Conservation (phyloP, 2,113 vertebrate species). For the Salminus brasiliensis region DNA sequence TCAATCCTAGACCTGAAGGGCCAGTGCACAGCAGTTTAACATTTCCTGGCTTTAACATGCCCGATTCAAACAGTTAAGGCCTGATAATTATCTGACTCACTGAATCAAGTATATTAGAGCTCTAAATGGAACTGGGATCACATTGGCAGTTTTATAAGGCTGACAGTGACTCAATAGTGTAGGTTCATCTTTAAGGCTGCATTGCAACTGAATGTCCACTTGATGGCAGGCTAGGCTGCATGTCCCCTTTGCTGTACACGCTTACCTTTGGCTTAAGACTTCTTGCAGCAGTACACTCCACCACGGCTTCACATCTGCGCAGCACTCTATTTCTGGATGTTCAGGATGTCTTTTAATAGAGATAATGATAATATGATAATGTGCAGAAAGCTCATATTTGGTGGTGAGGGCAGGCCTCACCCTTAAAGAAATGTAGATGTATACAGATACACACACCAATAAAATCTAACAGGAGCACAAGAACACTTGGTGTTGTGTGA, state of each 20-base stretch:
- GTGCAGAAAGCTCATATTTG: not conserved
- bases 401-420: not conserved
- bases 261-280: not conserved
- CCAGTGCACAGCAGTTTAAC: not conserved
- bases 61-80: conserved; percentile 14
- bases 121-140: conserved; percentile 16
- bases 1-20: not conserved
- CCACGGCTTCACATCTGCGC: not conserved
- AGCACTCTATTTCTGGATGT: conserved; percentile 15
- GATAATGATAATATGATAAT: too few species aligned
- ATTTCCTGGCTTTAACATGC: not conserved
- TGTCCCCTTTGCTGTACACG: not conserved
- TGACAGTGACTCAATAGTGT: not conserved
- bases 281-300: not conserved
- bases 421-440: not conserved
- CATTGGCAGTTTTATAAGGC: not conserved
- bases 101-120: conserved; percentile 19
- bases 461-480: not conserved
- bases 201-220: conserved; percentile 45
- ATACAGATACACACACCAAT: not conserved
- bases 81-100: conserved; percentile 5
- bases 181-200: conserved; percentile 9
- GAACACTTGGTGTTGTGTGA: not conserved
- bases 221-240: conserved; percentile 60
- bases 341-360: too few species aligned